Evolutionary conservation across 2,797 vertebrate genomes (phyloP), one percentile per base, ranked within the genome.

Genomic region (Hippoglossus hippoglossus): DNA sequence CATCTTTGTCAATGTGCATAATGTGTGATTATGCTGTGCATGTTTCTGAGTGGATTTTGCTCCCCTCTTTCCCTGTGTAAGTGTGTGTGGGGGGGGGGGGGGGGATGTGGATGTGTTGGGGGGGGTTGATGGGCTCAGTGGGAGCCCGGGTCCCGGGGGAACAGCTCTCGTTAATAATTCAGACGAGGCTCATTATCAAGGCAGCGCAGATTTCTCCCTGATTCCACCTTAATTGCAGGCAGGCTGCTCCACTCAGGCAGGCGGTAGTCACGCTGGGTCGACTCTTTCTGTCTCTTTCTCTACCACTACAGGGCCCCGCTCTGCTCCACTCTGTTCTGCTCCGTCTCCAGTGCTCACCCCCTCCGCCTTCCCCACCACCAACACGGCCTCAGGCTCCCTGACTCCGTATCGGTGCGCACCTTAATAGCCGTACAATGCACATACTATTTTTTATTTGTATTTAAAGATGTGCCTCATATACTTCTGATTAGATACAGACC

Each of bases 181-280:
- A 95, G 94, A 94, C 90, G 92, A 94, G 93, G 92, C 94, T 95
- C 94, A 95, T 95, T 95, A 95, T 95, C 93, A 94, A 94, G 94
- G 94, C 94, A 94, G 94, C 90, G 87, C 93, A 95, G 94, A 95
- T 95, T 94, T 94, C 94, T 94, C 94, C 93, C 94, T 94, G 94
- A 94, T 95, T 95, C 93, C 93, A 94, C 94, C 94, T 94, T 94
- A 95, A 95, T 95, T 95, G 94, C 94, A 93, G 93, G 91, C 94
- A 94, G 93, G 87, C 92, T 94, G 92, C 92, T 94, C 88, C 90
- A 89, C 93, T 94, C 94, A 91, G 91, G 91, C 93, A 92, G 91
- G 89, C 91, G 87, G 91, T 90, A 93, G 92, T 93, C 94, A 94
- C 75, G 91, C 94, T 93, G 93, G 77, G 93, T 91, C 84, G 89